These are phyloP conservation scores for Leptopilina boulardi DNA, from an alignment of 1,140 invertebrate genomes.

Conservation along the genomic window DNA sequence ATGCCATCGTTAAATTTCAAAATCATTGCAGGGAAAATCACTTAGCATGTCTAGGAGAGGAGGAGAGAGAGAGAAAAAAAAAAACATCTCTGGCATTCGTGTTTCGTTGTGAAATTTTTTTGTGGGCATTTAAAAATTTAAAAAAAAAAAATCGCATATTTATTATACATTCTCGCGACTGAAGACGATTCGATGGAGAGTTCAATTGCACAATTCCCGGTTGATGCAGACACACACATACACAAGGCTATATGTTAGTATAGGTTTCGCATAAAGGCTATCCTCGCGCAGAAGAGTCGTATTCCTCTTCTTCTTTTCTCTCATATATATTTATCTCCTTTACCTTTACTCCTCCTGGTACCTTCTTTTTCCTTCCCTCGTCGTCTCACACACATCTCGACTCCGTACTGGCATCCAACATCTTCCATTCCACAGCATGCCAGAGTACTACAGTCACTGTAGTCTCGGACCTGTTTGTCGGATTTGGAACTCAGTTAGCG, in stretches of 20 bases:
- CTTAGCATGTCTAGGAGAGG: neutral
- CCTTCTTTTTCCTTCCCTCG: conserved; percentile 45
- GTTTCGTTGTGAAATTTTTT: conserved; percentile 32
- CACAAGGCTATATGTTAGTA: too few relatives aligned
- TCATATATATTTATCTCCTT: conserved; percentile 43
- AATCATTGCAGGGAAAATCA: conserved; percentile 17
- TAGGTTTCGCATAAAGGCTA: conserved; percentile 63
- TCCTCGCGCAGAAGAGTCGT: conserved; percentile 42
- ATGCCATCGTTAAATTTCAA: neutral
- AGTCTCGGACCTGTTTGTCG: conserved; percentile 59
- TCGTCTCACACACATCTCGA: conserved; percentile 47
- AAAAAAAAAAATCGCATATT: conserved; percentile 12
- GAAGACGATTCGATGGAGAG: conserved; percentile 51
- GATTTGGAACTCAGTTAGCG: conserved; percentile 64
- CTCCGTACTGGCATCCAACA: conserved; percentile 45
- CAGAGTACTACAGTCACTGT: conserved; percentile 64
- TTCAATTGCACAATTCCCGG: conserved; percentile 53
- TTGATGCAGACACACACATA: conserved; percentile 31
- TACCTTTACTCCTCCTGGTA: conserved; percentile 53
- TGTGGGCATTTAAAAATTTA: too few relatives aligned
- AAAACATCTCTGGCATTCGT: conserved; percentile 41
- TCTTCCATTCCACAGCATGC: conserved; percentile 56
- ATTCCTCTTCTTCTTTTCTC: conserved; percentile 35
- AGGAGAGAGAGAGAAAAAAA: conserved; percentile 2
- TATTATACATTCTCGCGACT: conserved; percentile 38